A percentile compares a stretch with the other conserved stretches of the same genome.
Evolutionary conservation across 2,797 vertebrate species (phyloP).

Genomic region (Coilia nasus): DNA sequence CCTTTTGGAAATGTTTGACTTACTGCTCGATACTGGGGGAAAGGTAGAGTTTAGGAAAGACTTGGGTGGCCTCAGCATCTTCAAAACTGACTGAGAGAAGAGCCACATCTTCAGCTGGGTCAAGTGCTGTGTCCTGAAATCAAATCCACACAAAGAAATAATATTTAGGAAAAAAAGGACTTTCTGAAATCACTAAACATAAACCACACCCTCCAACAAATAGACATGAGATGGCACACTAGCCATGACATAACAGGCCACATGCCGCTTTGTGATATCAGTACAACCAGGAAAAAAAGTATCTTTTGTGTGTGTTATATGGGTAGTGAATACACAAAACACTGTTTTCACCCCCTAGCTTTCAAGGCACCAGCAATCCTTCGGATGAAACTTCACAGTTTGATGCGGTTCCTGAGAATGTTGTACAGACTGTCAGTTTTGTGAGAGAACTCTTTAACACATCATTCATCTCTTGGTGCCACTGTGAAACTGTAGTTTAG

Average conservation of each 20-base stretch:
- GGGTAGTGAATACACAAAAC: no score
- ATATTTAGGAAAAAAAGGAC: slow-evolving; percentile 38
- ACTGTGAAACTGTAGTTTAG: no score
- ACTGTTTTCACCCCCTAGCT: no score
- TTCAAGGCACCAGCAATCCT: no score
- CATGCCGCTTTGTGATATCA: no score
- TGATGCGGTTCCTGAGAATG: no score
- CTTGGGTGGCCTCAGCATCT: slow-evolving; percentile 94
- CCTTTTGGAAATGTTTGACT: slow-evolving; percentile 62
- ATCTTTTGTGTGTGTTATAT: no score
- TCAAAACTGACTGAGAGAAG: slow-evolving; percentile 97
- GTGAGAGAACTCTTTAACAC: no score
- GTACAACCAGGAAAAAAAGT: no score
- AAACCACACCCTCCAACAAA: neutral
- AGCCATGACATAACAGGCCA: neutral
- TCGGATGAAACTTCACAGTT: no score
- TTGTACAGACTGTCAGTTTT: no score
- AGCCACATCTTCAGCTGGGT: slow-evolving; percentile 95
- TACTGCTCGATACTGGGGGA: slow-evolving; percentile 98
- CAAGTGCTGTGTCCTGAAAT: slow-evolving; percentile 89
- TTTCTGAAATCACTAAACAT: neutral
- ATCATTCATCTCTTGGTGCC: no score
- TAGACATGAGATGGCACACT: neutral
- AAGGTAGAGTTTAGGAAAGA: slow-evolving; percentile 94
- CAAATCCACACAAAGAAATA: slow-evolving; percentile 38